These are phyloP conservation scores for Diceros bicornis DNA, from an alignment of 2,797 vertebrate genomes.

Conservation along the genomic window DNA sequence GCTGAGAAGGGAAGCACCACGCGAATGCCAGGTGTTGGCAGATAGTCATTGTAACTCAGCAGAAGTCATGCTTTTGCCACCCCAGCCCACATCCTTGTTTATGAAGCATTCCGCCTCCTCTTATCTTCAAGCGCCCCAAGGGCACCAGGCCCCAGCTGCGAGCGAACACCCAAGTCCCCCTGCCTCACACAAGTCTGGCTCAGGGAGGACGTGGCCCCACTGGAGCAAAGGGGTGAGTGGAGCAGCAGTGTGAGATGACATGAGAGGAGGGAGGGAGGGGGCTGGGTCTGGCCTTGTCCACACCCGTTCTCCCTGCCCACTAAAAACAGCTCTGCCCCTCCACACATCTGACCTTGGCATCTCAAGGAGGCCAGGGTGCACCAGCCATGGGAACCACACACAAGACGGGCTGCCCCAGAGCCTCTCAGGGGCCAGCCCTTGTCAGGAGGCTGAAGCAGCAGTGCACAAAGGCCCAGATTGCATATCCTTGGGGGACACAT, in stretches of 20 bases:
- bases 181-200: neutral
- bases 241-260: rapidly evolving
- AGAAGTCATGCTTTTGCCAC: neutral
- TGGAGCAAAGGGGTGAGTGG: neutral
- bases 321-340: neutral
- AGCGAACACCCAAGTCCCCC: neutral
- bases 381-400: rapidly evolving
- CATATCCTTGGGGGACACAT: conserved; percentile 27
- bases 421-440: neutral
- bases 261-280: rapidly evolving
- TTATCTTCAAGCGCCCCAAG: neutral
- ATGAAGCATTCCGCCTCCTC: neutral
- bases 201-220: rapidly evolving
- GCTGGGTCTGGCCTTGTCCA: neutral
- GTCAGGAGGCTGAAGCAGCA: neutral
- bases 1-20: neutral
- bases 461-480: neutral
- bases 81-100: neutral
- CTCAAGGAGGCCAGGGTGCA: neutral
- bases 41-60: neutral
- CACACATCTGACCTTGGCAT: neutral
- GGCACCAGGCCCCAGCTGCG: neutral
- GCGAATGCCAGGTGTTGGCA: rapidly evolving
- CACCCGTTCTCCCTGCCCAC: neutral
- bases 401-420: neutral